These are phyloP conservation scores for Bolinopsis microptera DNA, from an alignment of 37 sponge, comb jelly and placozoan genomes.

Conservation along the genomic window DNA sequence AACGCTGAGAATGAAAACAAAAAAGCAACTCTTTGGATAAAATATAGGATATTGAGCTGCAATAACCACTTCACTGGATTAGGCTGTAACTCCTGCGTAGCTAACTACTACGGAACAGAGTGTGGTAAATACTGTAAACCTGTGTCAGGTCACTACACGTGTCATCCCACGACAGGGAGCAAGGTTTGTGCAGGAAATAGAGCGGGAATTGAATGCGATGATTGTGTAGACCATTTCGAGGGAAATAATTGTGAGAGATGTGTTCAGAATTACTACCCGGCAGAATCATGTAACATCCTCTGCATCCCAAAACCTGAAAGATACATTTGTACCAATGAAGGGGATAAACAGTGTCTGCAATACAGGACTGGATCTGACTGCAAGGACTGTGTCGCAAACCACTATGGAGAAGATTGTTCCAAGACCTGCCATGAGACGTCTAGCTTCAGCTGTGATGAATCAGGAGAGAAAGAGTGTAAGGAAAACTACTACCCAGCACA, in stretches of 20 bases:
- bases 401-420: not conserved
- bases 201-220: not conserved
- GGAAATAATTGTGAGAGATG: not conserved
- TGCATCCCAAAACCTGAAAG: not conserved
- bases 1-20: not conserved
- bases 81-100: slow-evolving; percentile 14
- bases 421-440: not conserved
- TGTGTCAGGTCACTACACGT: not conserved
- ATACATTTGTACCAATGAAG: not conserved
- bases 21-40: not conserved
- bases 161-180: not conserved
- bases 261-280: not conserved
- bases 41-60: not conserved
- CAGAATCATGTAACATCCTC: not conserved
- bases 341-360: not conserved
- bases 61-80: not conserved
- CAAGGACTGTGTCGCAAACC: not conserved
- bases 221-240: not conserved
- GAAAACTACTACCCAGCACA: not conserved
- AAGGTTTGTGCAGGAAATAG: not conserved
- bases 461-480: not conserved
- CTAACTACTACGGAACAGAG: not conserved
- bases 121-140: not conserved
- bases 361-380: not conserved
- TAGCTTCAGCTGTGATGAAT: not conserved